phyloP scores from a whole-genome alignment of 1,140 invertebrate species.

The Temnothorax nylanderi region DNA sequence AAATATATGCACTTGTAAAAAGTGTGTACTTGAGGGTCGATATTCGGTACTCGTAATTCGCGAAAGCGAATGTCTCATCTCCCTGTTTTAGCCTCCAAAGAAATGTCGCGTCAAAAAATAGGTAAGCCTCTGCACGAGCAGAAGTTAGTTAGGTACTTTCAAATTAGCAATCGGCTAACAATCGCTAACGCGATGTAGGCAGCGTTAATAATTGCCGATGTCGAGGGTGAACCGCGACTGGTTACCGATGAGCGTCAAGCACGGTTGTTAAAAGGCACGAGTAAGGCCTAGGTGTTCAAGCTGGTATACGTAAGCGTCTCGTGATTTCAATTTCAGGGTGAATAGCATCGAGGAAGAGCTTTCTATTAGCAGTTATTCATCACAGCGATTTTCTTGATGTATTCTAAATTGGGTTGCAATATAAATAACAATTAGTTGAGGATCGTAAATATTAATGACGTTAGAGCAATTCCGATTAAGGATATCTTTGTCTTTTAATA shows the following conservation, averaged over 20 bases:
- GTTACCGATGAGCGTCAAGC: slow-evolving; percentile 26
- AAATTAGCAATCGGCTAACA: slow-evolving; percentile 43
- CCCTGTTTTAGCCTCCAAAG: slow-evolving; percentile 11
- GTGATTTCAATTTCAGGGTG: slow-evolving; percentile 30
- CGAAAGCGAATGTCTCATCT: slow-evolving; percentile 1
- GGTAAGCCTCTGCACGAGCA: slow-evolving; percentile 27
- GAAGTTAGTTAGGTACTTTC: slow-evolving; percentile 70
- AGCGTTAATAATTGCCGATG: slow-evolving; percentile 9
- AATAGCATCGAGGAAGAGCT: not conserved
- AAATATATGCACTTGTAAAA: not conserved
- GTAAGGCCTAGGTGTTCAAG: slow-evolving; percentile 63
- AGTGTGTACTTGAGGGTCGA: slow-evolving; percentile 13
- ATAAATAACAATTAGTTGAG: not conserved
- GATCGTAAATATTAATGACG: not conserved
- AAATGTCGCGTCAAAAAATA: slow-evolving; percentile 40
- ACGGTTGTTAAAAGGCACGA: slow-evolving; percentile 18
- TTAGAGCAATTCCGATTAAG: not conserved
- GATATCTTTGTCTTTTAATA: not conserved
- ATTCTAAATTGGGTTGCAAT: not conserved
- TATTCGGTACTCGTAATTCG: slow-evolving; percentile 27
- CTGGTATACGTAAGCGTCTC: slow-evolving; percentile 14
- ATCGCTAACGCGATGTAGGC: not conserved
- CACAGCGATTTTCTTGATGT: not conserved
- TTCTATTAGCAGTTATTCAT: not conserved
- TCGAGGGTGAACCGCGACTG: not conserved